Conservation (phyloP, 2,113 vertebrate genomes). For the Beaufortia kweichowensis region DNA sequence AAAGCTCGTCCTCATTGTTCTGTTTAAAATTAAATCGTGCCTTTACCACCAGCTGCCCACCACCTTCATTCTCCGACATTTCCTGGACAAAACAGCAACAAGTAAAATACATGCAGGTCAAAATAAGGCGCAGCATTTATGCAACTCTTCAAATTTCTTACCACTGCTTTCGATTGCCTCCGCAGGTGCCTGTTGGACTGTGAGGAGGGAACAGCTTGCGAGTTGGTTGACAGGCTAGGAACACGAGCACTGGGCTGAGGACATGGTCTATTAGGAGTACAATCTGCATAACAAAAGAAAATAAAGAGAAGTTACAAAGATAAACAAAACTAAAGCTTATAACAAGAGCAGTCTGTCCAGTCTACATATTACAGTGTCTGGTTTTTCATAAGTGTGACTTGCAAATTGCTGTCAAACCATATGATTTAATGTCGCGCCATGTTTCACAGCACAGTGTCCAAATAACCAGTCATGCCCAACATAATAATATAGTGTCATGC, state of each 20-base stretch:
- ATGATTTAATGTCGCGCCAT: neutral
- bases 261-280: constrained; percentile 81
- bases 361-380: neutral
- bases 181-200: constrained; percentile 74
- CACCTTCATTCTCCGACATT: constrained; percentile 93
- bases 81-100: constrained; percentile 74
- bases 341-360: neutral
- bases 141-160: constrained; percentile 33
- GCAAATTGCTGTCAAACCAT: neutral
- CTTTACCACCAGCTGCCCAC: constrained; percentile 88
- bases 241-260: constrained; percentile 67
- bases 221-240: constrained; percentile 71
- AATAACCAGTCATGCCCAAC: neutral
- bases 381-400: neutral
- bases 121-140: too few relatives aligned
- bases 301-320: constrained; percentile 8
- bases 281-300: constrained; percentile 71
- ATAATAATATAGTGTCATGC: neutral
- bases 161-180: constrained; percentile 81
- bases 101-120: neutral
- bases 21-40: constrained; percentile 98
- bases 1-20: constrained; percentile 98
- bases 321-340: neutral
- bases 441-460: neutral
- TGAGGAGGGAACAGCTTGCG: constrained; percentile 67